Percentiles rank a stretch among this genome's conserved stretches.
Evolutionary conservation across 1,140 invertebrate genomes (phyloP).

Genomic region (Drosophila rufa): DNA sequence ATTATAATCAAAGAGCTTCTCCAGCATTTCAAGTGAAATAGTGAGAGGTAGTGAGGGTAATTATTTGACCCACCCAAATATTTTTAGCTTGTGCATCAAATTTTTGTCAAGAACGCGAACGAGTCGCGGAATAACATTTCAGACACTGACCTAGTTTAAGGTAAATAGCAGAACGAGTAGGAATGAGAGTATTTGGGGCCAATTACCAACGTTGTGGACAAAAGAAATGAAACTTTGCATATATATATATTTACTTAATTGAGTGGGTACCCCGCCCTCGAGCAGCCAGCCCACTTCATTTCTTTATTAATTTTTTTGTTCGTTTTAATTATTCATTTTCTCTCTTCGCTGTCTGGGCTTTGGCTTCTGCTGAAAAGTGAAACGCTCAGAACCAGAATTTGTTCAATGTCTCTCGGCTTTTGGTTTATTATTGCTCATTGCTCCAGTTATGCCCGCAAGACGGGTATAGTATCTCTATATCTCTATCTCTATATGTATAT

Average conservation of each 20-base stretch:
- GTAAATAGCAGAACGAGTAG: slow-evolving; percentile 37
- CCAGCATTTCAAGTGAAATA: not conserved
- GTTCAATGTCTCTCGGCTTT: slow-evolving; percentile 51
- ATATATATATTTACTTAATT: slow-evolving; percentile 38
- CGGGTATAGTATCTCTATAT: slow-evolving; percentile 38
- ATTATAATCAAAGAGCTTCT: slow-evolving; percentile 25
- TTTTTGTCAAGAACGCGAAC: slow-evolving; percentile 62
- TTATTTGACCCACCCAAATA: slow-evolving; percentile 46
- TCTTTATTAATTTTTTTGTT: slow-evolving; percentile 40
- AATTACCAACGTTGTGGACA: slow-evolving; percentile 44
- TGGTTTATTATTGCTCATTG: slow-evolving; percentile 64
- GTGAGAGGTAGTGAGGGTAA: not conserved
- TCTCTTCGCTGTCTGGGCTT: slow-evolving; percentile 2
- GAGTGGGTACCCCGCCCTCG: slow-evolving; percentile 8
- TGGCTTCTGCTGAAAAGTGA: slow-evolving; percentile 58
- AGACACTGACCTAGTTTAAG: slow-evolving; percentile 70
- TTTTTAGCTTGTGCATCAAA: slow-evolving; percentile 46
- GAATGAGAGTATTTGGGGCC: slow-evolving; percentile 44
- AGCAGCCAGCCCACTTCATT: slow-evolving; percentile 15
- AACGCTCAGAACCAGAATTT: slow-evolving; percentile 68
- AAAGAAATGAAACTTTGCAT: slow-evolving; percentile 52
- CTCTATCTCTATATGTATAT: slow-evolving; percentile 21
- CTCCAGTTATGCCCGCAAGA: slow-evolving; percentile 64
- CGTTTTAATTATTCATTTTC: slow-evolving; percentile 27
- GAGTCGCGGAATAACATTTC: slow-evolving; percentile 34